A percentile compares a stretch with the other conserved stretches of the same genome.
Evolutionary conservation across 1,140 invertebrate genomes (phyloP).

Genomic region (Euborellia annulipes): DNA sequence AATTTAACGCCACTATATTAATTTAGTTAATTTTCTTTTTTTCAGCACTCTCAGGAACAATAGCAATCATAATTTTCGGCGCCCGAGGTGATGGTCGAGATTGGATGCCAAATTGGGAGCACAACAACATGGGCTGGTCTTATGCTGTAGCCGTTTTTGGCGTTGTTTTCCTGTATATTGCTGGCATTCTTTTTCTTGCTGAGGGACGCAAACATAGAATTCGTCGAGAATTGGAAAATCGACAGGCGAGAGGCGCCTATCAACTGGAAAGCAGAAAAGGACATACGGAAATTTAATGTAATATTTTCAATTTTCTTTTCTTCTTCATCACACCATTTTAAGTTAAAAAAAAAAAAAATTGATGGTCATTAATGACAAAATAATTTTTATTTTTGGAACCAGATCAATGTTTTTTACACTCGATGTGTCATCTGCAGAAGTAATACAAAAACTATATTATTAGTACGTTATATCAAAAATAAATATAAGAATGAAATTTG

Average conservation of each 20-base stretch:
- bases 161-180: conserved; percentile 49
- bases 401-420: too few species aligned
- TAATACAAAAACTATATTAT: too few species aligned
- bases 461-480: too few species aligned
- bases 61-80: conserved; percentile 67
- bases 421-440: too few species aligned
- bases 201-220: conserved; percentile 58
- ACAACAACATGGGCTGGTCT: conserved; percentile 91
- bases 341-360: too few species aligned
- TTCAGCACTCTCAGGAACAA: conserved; percentile 50
- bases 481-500: too few species aligned
- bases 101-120: conserved; percentile 95
- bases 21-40: conserved; percentile 16
- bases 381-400: too few species aligned
- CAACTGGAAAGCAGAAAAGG: conserved; percentile 12
- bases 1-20: too few species aligned
- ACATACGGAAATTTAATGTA: conserved; percentile 13
- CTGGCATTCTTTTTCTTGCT: conserved; percentile 57
- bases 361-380: too few species aligned
- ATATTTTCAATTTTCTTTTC: too few species aligned
- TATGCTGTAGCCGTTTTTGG: conserved; percentile 74
- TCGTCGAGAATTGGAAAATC: conserved; percentile 41
- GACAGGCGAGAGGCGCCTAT: conserved; percentile 13
- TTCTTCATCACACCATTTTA: too few species aligned
- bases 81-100: conserved; percentile 73